Conservation (phyloP, 2,797 vertebrate species). For the Catharus ustulatus region DNA sequence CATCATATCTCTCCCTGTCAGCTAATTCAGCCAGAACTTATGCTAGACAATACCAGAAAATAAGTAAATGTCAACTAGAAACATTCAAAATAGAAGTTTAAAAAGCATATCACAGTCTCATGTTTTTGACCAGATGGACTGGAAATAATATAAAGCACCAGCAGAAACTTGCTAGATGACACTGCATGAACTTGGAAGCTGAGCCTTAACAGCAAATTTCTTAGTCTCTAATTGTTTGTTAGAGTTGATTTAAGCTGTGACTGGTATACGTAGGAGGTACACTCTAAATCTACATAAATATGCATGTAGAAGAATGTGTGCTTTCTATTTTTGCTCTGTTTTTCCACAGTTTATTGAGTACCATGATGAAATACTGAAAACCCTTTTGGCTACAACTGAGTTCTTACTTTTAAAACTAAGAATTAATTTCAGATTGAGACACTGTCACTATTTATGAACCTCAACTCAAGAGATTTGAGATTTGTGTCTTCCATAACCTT, state of each 20-base stretch:
- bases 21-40: slow-evolving; percentile 18
- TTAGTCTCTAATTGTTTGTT: not conserved
- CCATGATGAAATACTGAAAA: not conserved
- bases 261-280: not conserved
- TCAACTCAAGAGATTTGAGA: not conserved
- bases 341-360: not conserved
- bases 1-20: not conserved
- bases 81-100: not conserved
- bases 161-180: not conserved
- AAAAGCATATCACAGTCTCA: not conserved
- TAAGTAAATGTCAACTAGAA: not conserved
- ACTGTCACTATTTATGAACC: not conserved
- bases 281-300: not conserved
- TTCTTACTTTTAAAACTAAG: not conserved
- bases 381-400: not conserved
- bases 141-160: not conserved
- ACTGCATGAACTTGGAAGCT: not conserved
- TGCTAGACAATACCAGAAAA: slow-evolving; percentile 1
- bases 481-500: not conserved
- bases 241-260: not conserved
- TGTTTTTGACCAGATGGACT: not conserved
- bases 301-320: not conserved
- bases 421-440: not conserved
- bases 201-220: not conserved
- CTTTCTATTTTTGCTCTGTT: slow-evolving; percentile 26